phyloP scores from a whole-genome alignment of 2,797 vertebrate genomes.

The Pterois miles region DNA sequence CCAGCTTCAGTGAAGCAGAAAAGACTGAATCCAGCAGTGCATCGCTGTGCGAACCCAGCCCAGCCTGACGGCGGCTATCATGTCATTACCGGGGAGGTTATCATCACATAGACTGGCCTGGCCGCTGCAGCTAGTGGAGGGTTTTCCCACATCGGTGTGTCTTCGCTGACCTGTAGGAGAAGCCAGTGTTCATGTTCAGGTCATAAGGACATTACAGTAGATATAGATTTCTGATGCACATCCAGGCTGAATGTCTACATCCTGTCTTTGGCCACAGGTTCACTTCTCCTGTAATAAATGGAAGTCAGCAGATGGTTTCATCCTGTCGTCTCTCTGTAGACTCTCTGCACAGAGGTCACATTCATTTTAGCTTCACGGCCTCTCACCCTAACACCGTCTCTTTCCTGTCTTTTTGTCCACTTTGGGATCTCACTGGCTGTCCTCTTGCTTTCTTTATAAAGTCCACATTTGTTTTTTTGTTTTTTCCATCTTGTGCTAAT shows the following conservation, averaged over 20 bases:
- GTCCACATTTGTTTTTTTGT: not conserved
- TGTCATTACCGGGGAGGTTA: not conserved
- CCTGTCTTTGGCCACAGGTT: constrained; percentile 9
- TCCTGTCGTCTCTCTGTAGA: not conserved
- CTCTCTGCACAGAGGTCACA: not conserved
- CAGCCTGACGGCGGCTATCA: not conserved
- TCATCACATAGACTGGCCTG: not conserved
- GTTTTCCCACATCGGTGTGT: not conserved
- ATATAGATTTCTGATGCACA: not conserved
- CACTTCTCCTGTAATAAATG: not conserved
- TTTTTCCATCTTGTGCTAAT: constrained; percentile 33
- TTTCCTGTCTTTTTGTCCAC: not conserved
- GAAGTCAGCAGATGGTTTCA: constrained; percentile 2
- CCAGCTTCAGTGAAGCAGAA: not conserved
- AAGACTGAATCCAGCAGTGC: too few species aligned
- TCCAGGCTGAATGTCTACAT: not conserved
- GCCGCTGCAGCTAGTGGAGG: not conserved
- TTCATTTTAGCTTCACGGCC: too few species aligned
- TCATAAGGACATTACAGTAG: not conserved
- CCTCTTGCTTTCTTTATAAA: constrained; percentile 14
- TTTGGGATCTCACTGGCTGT: constrained; percentile 5
- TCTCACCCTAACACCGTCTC: not conserved
- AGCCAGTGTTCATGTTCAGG: not conserved
- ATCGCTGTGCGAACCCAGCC: not conserved
- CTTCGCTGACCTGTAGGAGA: not conserved